phyloP scores from a whole-genome alignment of 2,888 invertebrate species.

The Patella caerulea region DNA sequence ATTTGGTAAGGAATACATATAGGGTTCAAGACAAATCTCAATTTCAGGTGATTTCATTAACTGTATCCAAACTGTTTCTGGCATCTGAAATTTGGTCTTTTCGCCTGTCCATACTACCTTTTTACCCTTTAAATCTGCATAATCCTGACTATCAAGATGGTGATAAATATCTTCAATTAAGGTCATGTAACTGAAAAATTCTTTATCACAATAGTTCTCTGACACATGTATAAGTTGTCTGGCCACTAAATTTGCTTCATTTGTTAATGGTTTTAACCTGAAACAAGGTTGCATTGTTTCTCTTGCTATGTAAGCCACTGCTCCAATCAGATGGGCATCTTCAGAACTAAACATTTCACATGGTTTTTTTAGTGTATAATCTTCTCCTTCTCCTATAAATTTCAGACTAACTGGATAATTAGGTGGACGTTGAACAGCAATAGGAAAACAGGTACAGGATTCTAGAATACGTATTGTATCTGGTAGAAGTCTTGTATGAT shows the following conservation, averaged over 20 bases:
- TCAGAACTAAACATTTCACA: constrained; percentile 30
- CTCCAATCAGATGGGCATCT: constrained; percentile 33
- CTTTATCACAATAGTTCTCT: neutral
- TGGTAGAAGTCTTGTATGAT: neutral
- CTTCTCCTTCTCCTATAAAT: constrained; percentile 24
- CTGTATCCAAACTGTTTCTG: constrained; percentile 27
- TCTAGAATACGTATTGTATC: neutral
- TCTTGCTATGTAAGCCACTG: constrained; percentile 34
- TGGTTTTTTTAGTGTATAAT: constrained; percentile 34
- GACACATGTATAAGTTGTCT: constrained; percentile 21
- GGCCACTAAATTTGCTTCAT: constrained; percentile 2
- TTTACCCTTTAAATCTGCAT: neutral
- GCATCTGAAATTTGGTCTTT: constrained; percentile 6
- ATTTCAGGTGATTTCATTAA: constrained; percentile 11
- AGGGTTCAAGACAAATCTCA: constrained; percentile 43
- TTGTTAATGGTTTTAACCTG: neutral
- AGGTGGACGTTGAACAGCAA: constrained; percentile 27
- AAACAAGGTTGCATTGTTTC: constrained; percentile 9
- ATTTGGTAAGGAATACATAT: constrained; percentile 40
- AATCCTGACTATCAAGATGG: neutral
- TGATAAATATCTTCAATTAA: constrained; percentile 19
- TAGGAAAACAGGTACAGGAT: constrained; percentile 29
- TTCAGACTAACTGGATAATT: constrained; percentile 32
- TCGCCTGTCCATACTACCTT: constrained; percentile 17
- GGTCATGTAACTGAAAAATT: constrained; percentile 9